Evolutionary conservation across 2,113 vertebrate genomes (phyloP), one percentile per base, ranked within the genome.

Genomic region (Hippoglossus stenolepis): DNA sequence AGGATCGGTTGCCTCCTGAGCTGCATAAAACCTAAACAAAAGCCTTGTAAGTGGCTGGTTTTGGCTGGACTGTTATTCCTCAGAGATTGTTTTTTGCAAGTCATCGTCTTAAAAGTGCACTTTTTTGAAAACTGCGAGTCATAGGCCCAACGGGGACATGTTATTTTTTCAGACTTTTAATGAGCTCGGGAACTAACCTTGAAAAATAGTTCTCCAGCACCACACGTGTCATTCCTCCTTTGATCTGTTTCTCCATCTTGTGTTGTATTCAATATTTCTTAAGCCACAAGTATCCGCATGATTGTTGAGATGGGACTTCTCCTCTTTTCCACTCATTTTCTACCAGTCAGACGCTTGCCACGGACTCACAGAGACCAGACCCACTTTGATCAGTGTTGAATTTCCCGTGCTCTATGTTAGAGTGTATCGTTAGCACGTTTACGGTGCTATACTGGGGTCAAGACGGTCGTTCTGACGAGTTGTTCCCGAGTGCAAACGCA

Each of bases 371-470:
- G 91, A 93, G 93, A 92, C 84, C 83, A 87, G 91, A 90, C 80
- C 87, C 84, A 89, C 92, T 94, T 93, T 85, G 94, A 89, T 86
- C 88, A 90, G 89, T 90, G 93, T 95, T 83, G 82, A 73, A 77
- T 94, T 91, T 86, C 91, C 89, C 85, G 93, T 98, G 95, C 97
- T 99, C 97, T 99, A 99, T 95, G 96, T 99, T 99, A 99, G 98
- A 99, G 97, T 97, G 94, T 94, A 74, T 95, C 86, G 82, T 93
- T 81, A 90, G 97, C 97, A 97, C 97, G 65, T 96, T 97, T 93
- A 84, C 81, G 77, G 97, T 98, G 98, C 97, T 96, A 35, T 86
- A 83, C 70, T 63, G 57, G 72, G 82, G 68, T 69, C 68, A 73
- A 68, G 70, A 58, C 28, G 75, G 74, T 70, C 61, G 65, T 12